Percentiles rank a stretch among this genome's conserved stretches.
Evolutionary conservation across 2,888 invertebrate genomes (phyloP).

Genomic region (Morinoia aosen): DNA sequence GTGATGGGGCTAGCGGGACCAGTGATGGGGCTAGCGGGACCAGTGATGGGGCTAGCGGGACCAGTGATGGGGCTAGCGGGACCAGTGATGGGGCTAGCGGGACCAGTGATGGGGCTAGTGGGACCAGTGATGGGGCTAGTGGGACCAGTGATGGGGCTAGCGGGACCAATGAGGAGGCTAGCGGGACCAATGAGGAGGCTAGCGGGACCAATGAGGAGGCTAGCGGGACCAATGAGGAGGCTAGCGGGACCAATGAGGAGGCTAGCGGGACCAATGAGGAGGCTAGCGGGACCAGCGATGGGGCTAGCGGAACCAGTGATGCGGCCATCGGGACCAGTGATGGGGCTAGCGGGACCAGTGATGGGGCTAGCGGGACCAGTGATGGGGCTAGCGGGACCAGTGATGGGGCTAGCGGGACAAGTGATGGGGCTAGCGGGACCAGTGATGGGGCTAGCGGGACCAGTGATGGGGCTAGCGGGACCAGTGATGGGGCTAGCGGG

Average conservation of each 20-base stretch:
- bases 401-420: background rate
- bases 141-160: background rate
- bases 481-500: background rate
- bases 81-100: background rate
- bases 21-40: no score
- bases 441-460: background rate
- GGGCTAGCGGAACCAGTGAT: background rate
- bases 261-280: no score
- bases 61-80: background rate
- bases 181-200: background rate
- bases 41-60: background rate
- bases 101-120: background rate
- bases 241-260: no score
- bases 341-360: background rate
- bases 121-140: background rate
- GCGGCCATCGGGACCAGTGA: background rate
- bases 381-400: no score
- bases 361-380: no score
- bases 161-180: background rate
- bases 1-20: no score
- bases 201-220: background rate
- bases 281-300: background rate
- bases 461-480: background rate
- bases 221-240: background rate
- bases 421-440: background rate